Percentiles rank a stretch among this genome's conserved stretches.
These are phyloP conservation scores for Megalurothrips usitatus DNA, from an alignment of 2,888 invertebrate species.

Conservation along the genomic window DNA sequence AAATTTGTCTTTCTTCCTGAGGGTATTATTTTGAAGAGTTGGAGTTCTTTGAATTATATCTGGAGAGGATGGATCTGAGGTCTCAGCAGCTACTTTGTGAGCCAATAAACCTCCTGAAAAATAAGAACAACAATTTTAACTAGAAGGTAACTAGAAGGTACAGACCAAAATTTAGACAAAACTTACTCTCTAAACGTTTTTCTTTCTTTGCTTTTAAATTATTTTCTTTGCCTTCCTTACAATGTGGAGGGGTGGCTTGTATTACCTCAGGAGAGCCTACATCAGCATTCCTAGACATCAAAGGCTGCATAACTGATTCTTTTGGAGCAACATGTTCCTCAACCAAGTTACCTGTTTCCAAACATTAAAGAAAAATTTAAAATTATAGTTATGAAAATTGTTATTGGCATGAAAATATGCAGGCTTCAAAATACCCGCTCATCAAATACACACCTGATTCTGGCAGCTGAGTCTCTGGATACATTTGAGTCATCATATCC, in stretches of 20 bases:
- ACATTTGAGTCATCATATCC: conserved; percentile 1
- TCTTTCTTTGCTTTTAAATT: neutral
- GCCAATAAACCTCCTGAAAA: neutral
- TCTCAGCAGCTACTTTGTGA: neutral
- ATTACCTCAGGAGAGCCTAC: neutral
- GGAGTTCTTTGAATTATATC: neutral
- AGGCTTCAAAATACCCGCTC: neutral
- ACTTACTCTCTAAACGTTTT: neutral
- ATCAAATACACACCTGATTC: neutral
- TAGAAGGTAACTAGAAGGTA: neutral
- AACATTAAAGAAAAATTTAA: neutral
- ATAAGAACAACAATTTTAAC: neutral
- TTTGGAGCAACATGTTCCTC: neutral
- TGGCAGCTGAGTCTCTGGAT: neutral
- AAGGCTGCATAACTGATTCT: neutral
- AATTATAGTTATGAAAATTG: neutral
- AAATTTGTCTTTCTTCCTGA: neutral
- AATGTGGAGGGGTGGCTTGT: neutral
- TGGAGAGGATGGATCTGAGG: neutral
- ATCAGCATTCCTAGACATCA: neutral
- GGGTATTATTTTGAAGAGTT: neutral
- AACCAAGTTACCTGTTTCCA: neutral
- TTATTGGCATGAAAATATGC: neutral
- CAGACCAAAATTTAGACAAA: neutral
- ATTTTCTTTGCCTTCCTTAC: neutral